Conservation (phyloP, 2,888 invertebrate species). For the Blera fallax region DNA sequence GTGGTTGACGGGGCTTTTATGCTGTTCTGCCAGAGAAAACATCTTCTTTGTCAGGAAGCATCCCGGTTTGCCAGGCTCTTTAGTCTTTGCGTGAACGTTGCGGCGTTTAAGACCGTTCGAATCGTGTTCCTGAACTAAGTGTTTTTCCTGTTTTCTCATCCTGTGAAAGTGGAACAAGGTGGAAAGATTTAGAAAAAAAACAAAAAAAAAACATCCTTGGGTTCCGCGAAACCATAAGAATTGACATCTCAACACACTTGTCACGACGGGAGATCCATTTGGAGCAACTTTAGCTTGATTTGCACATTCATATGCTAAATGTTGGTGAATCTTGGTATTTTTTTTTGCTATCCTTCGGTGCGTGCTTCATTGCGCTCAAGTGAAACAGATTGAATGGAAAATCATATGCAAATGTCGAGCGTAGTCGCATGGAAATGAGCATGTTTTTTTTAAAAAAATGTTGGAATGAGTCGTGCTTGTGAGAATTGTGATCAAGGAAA, state of each 20-base stretch:
- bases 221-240: conserved; percentile 20
- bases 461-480: conserved; percentile 1
- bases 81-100: conserved; percentile 70
- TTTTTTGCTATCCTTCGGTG: conserved; percentile 4
- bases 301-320: conserved; percentile 64
- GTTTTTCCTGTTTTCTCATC: background rate
- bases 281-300: conserved; percentile 42
- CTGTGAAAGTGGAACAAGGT: background rate
- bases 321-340: conserved; percentile 22
- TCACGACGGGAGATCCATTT: conserved; percentile 33
- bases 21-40: conserved; percentile 38
- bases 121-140: conserved; percentile 2
- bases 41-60: conserved; percentile 58
- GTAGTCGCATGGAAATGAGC: conserved; percentile 20
- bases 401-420: conserved; percentile 50
- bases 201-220: conserved; percentile 22
- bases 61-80: conserved; percentile 42
- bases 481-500: conserved; percentile 18
- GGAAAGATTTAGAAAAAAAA: background rate
- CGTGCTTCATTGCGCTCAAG: conserved; percentile 46
- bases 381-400: conserved; percentile 66
- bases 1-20: conserved; percentile 27
- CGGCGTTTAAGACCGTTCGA: conserved; percentile 41
- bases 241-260: conserved; percentile 37
- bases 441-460: background rate